Evolutionary conservation across 1,140 invertebrate species (phyloP).

Genomic region (Mercenaria mercenaria): DNA sequence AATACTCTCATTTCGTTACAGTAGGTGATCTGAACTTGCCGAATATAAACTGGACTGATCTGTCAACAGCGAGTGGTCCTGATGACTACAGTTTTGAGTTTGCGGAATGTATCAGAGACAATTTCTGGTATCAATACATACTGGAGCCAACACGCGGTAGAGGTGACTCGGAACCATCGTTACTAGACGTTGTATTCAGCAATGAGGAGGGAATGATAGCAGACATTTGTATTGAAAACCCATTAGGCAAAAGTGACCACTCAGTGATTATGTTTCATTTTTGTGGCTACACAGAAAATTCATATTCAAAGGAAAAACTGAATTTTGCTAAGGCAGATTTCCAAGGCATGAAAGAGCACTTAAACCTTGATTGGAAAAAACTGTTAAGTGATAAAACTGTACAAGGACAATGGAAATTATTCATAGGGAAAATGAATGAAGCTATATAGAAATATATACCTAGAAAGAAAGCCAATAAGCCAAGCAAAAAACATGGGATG

Average conservation of each 20-base stretch:
- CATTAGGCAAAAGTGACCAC: constrained; percentile 11
- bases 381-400: not conserved
- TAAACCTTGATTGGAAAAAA: too few relatives aligned
- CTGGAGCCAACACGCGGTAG: not conserved
- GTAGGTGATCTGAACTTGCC: not conserved
- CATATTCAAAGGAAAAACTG: too few relatives aligned
- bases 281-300: not conserved
- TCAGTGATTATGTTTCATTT: not conserved
- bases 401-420: not conserved
- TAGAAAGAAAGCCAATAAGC: too few relatives aligned
- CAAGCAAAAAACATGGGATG: too few relatives aligned
- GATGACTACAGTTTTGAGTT: not conserved
- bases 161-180: not conserved
- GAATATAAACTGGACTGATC: not conserved
- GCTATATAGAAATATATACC: too few relatives aligned
- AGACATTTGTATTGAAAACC: not conserved
- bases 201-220: constrained; percentile 2
- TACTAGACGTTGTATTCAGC: not conserved
- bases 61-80: not conserved
- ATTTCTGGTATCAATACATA: not conserved
- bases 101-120: not conserved
- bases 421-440: not conserved
- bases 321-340: not conserved
- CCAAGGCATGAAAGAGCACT: not conserved
- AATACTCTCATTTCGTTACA: not conserved